phyloP scores from a whole-genome alignment of 2,797 vertebrate genomes.

The Acanthurus tractus region DNA sequence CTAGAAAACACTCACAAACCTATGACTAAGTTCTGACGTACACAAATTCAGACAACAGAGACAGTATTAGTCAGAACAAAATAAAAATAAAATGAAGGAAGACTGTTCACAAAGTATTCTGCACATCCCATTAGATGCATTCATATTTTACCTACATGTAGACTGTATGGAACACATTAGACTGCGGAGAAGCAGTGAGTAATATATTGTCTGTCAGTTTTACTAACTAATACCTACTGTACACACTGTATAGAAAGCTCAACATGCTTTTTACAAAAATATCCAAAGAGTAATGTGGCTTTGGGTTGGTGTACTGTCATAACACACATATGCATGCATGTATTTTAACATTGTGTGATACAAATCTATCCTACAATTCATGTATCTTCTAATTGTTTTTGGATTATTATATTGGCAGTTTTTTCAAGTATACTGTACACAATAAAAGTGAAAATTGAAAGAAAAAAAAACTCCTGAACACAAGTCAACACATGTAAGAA shows the following conservation, averaged over 20 bases:
- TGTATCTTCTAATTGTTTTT: conserved; percentile 36
- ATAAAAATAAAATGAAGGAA: conserved; percentile 39
- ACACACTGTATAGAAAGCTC: conserved; percentile 63
- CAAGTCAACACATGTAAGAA: conserved; percentile 56
- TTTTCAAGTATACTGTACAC: conserved; percentile 48
- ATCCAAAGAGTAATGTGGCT: conserved; percentile 48
- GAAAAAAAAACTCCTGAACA: conserved; percentile 47
- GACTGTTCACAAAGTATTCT: conserved; percentile 62
- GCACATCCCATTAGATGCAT: conserved; percentile 55
- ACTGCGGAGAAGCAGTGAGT: conserved; percentile 36
- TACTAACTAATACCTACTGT: conserved; percentile 39
- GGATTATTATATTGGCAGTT: conserved; percentile 56
- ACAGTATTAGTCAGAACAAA: conserved; percentile 36
- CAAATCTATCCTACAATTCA: conserved; percentile 50
- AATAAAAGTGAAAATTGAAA: conserved; percentile 50
- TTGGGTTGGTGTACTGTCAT: conserved; percentile 37
- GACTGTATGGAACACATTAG: conserved; percentile 27
- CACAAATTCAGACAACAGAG: conserved; percentile 40
- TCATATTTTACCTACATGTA: conserved; percentile 36
- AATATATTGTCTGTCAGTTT: conserved; percentile 37
- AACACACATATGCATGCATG: conserved; percentile 59
- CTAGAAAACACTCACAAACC: conserved; percentile 49
- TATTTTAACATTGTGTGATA: conserved; percentile 40
- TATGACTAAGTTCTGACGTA: conserved; percentile 26
- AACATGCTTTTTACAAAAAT: conserved; percentile 71